Evolutionary conservation across 2,113 vertebrate species (phyloP), one percentile per base, ranked within the genome.

Genomic region (Suricata suricatta): DNA sequence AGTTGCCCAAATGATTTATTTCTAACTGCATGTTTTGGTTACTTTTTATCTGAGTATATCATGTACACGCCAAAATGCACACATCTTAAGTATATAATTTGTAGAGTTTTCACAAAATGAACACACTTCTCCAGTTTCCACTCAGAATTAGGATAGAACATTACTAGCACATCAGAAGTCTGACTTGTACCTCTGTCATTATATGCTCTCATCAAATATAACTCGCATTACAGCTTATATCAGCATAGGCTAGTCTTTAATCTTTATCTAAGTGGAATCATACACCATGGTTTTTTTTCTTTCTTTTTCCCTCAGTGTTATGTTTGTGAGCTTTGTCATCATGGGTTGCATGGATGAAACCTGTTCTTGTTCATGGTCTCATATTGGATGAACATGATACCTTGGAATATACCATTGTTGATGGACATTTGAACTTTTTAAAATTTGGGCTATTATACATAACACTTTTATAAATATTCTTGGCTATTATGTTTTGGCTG

Each of bases 21-120:
- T 88, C 92, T 92, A 92, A 50, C 2, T 60, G 15, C 23, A 8
- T 52, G 5, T 60, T 71, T 83, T 54, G 84, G 82, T 64, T 80
- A 50, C 19, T 92, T 54, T 60, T 50, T 52, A 27, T 71, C 50
- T 17, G 79, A 52, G 13, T 74, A 13, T n/a, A 54, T 79, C 60
- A 27, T 33, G 41, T 72, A 5, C 4, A 52, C 29, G n/a, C 47
- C 33, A 17, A 82, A 80, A 17, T 41, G 13, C 27, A 74, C 47
- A 68, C 14, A 68, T 83, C 31, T 17, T 83, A 52, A 77, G 10
- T 63, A 12, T 35, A 77, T 19, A 52, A 23, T 77, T 96, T 72
- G 13, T 88, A 92, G 41, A 94, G 38, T 71, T 82, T 77, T 91
- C 76, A 79, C 41, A 92, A 92, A 88, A 88, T 88, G 23, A 94